A percentile compares a stretch with the other conserved stretches of the same genome.
Evolutionary conservation across 2,888 invertebrate species (phyloP).

Genomic region (Sinotaia quadrata): DNA sequence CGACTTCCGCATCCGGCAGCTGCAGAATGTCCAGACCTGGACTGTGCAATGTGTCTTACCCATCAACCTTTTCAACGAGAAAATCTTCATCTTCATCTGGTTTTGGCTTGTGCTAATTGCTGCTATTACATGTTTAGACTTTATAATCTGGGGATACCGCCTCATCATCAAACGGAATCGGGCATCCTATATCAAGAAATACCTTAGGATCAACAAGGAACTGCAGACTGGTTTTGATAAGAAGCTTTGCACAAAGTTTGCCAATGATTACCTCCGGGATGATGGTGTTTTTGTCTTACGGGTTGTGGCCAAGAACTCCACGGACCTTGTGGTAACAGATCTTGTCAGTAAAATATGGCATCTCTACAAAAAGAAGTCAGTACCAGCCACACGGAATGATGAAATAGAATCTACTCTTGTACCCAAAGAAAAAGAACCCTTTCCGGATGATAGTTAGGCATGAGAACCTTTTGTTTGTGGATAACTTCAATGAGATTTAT

Average conservation of each 20-base stretch:
- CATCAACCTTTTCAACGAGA: conserved; percentile 66
- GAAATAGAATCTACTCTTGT: conserved; percentile 22
- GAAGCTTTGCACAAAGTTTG: conserved; percentile 45
- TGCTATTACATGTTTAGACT: conserved; percentile 46
- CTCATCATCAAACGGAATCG: conserved; percentile 57
- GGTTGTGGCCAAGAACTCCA: conserved; percentile 48
- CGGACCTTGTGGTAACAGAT: conserved; percentile 47
- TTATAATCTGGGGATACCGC: conserved; percentile 53
- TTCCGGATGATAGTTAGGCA: too few species aligned
- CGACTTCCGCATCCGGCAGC: conserved; percentile 63
- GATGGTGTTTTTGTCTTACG: conserved; percentile 49
- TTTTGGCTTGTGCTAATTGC: conserved; percentile 63
- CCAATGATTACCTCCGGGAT: conserved; percentile 45
- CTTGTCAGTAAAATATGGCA: conserved; percentile 45
- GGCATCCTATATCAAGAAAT: conserved; percentile 58
- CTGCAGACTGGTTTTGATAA: conserved; percentile 41
- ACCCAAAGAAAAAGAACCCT: conserved; percentile 37
- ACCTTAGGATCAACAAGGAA: conserved; percentile 48
- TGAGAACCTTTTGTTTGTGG: too few species aligned
- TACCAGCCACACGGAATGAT: conserved; percentile 31
- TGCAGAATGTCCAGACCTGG: conserved; percentile 62
- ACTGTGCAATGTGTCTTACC: conserved; percentile 66
- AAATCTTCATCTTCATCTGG: conserved; percentile 67
- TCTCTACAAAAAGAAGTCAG: conserved; percentile 36
- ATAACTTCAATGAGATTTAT: too few species aligned